Evolutionary conservation across 2,888 invertebrate species (phyloP), one percentile per base, ranked within the genome.

Genomic region (Thymelicus lineola): DNA sequence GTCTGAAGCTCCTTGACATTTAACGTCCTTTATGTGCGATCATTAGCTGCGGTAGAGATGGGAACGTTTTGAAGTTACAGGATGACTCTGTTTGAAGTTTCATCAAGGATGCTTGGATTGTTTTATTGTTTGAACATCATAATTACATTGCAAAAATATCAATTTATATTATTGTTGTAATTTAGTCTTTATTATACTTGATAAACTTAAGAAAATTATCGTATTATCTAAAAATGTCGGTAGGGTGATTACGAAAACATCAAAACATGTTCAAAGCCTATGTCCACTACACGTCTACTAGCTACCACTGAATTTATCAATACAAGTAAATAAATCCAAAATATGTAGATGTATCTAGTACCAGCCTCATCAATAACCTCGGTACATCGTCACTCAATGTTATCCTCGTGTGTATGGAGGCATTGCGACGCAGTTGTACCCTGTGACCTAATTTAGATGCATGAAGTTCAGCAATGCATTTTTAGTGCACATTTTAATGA

Each of bases 1-100:
- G 45, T 45, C 48, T 55, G 35, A 68, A 57, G 68, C 59, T 69
- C 71, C 73, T 73, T 73, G 73, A 73, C 73, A 73, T 73, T 67
- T 71, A 62, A 1, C 68, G 62, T 36, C 61, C 67, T 68, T 61
- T 63, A 63, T 57, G 68, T 69, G 48, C 62, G 46, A 69, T 69
- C 68, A 63, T 69, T 69, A 69, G 62, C 48, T 46, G 15, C 57
- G 28, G 57, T 36, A 46, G 20, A 36, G 35, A 62, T 38, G 36
- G 42, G 45, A 46, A 48, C 36, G 53, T 53, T 53, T 36, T 57
- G 35, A 57, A 57, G 53, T 9, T 9, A 50, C 53, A 53, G 53
- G 53, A 53, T 53, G 9, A n/a, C 17, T 20, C 10, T 53, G 53
- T 53, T 53, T 53, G 53, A 53, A 53, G 53, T 53, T 53, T 28